Conservation (phyloP, 2,797 vertebrate genomes). For the Manis javanica region DNA sequence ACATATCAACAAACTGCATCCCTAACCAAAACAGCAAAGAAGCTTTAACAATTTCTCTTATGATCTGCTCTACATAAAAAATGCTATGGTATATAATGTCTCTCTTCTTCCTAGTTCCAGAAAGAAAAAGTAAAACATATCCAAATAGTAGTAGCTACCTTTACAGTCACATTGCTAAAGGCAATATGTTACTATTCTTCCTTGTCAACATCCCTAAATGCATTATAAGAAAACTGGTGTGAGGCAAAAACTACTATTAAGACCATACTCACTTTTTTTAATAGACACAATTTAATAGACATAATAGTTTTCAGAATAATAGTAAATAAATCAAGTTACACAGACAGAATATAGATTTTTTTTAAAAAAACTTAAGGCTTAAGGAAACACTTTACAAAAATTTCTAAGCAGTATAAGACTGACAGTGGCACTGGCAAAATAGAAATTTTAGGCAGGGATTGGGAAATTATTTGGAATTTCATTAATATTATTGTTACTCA, state of each 20-base stretch:
- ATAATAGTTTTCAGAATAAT: not conserved
- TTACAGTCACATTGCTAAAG: not conserved
- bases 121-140: not conserved
- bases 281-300: not conserved
- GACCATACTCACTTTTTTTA: not conserved
- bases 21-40: conserved; percentile 66
- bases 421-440: not conserved
- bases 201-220: not conserved
- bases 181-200: not conserved
- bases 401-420: conserved; percentile 52
- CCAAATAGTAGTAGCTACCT: conserved; percentile 41
- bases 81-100: not conserved
- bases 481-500: conserved; percentile 9
- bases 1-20: conserved; percentile 58
- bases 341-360: not conserved
- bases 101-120: conserved; percentile 24
- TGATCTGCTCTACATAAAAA: conserved; percentile 35
- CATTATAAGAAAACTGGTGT: not conserved
- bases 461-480: not conserved
- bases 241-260: not conserved
- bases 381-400: conserved; percentile 20
- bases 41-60: conserved; percentile 59
- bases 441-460: conserved; percentile 41
- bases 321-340: not conserved
- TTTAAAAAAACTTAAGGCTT: conserved; percentile 12